Evolutionary conservation across 2,888 invertebrate genomes (phyloP), one percentile per base, ranked within the genome.

Genomic region (Lasius platythorax): DNA sequence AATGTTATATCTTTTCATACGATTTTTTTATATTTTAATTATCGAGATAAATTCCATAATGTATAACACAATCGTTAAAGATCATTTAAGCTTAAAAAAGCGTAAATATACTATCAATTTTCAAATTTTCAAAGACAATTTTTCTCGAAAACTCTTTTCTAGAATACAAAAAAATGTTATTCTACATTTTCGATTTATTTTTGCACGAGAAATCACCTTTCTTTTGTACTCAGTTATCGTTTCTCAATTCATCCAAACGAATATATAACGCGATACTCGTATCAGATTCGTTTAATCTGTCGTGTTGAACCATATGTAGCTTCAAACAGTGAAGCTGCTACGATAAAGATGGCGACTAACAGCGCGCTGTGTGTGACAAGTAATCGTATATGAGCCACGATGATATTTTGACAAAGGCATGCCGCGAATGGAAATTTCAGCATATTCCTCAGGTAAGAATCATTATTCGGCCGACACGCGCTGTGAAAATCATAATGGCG

Each of bases 401-500:
- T 50, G 50, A 53, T 53, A 53, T 61, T 70, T 79, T 61, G 46
- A 70, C 8, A 33, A 72, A 61, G 33, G 23, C 37, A 33, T 18
- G 6, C 15, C 12, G 4, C 18, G 28, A 81, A 63, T 28, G 23
- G 28, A 37, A 72, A 61, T 61, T 37, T 73, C 28, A 46, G 3
- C 28, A 28, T 61, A 61, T 46, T 63, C 3, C 18, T 63, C 43
- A 37, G 61, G 46, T 73, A 72, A 72, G 70, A 83, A 87, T 84
- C 85, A 84, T 87, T 89, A 86, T 87, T 64, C 74, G 74, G 83
- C 50, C n/a, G 70, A 72, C 63, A 46, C 30, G 70, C 46, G 23
- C 63, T 68, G 63, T 30, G 78, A 82, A 88, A 91, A 93, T 93
- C 93, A 94, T 94, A 93, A 95, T 93, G 92, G 90, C 91, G 88